Evolutionary conservation across 2,888 invertebrate species (phyloP).

Genomic region (Tipula confusa): DNA sequence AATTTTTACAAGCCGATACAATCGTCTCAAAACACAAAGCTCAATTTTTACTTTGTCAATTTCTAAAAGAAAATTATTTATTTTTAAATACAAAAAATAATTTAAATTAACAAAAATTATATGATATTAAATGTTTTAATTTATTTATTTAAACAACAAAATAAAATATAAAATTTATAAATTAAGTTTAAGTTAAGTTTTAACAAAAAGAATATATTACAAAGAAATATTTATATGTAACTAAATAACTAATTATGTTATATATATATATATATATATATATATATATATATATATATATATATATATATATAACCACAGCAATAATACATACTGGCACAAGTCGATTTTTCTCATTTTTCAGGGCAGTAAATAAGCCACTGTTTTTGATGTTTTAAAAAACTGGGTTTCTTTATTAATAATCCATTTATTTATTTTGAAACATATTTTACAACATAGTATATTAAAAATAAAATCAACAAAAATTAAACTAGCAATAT

Average conservation of each 20-base stretch:
- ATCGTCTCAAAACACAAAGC: background rate
- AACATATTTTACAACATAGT: too few relatives aligned
- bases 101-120: background rate
- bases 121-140: background rate
- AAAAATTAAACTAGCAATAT: too few relatives aligned
- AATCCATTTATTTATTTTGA: too few relatives aligned
- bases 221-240: background rate
- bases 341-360: too few relatives aligned
- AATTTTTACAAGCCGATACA: background rate
- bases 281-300: too few relatives aligned
- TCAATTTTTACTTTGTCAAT: conserved; percentile 25
- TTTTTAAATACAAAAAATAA: background rate
- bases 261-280: too few relatives aligned
- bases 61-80: background rate
- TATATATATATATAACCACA: too few relatives aligned
- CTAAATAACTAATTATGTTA: background rate
- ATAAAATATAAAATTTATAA: background rate
- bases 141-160: conserved; percentile 25
- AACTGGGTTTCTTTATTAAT: too few relatives aligned
- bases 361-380: too few relatives aligned
- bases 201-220: background rate
- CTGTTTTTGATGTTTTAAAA: too few relatives aligned
- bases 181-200: background rate
- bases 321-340: too few relatives aligned
- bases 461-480: too few relatives aligned